Evolutionary conservation across 1,140 invertebrate genomes (phyloP).

Genomic region (Cherax destructor): DNA sequence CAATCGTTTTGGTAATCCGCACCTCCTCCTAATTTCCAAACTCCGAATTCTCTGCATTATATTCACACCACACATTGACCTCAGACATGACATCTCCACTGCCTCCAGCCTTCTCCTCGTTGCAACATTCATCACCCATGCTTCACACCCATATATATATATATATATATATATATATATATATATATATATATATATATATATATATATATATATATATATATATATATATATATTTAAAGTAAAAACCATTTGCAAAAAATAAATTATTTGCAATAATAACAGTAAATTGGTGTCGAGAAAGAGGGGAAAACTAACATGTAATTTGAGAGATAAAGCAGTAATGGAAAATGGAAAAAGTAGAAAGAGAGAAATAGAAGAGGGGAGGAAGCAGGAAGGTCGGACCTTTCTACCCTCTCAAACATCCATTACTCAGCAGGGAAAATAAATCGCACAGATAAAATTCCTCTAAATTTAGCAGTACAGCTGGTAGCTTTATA

Average conservation of each 20-base stretch:
- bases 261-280: neutral
- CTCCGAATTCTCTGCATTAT: too few relatives aligned
- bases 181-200: slow-evolving; percentile 16
- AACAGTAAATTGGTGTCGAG: neutral
- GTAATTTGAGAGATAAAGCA: neutral
- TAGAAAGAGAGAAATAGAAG: neutral
- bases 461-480: neutral
- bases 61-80: too few relatives aligned
- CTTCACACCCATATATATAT: too few relatives aligned
- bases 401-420: neutral
- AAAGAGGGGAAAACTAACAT: neutral
- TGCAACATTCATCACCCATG: too few relatives aligned
- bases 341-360: neutral
- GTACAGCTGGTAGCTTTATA: neutral
- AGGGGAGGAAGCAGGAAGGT: neutral
- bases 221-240: slow-evolving; percentile 13
- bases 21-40: too few relatives aligned
- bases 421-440: neutral
- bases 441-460: neutral
- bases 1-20: too few relatives aligned
- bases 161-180: neutral
- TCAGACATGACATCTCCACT: too few relatives aligned
- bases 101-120: too few relatives aligned
- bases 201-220: slow-evolving; percentile 31
- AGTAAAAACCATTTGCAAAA: neutral